Evolutionary conservation across 1,140 invertebrate genomes (phyloP), one percentile per base, ranked within the genome.

Genomic region (Vanessa tameamea): DNA sequence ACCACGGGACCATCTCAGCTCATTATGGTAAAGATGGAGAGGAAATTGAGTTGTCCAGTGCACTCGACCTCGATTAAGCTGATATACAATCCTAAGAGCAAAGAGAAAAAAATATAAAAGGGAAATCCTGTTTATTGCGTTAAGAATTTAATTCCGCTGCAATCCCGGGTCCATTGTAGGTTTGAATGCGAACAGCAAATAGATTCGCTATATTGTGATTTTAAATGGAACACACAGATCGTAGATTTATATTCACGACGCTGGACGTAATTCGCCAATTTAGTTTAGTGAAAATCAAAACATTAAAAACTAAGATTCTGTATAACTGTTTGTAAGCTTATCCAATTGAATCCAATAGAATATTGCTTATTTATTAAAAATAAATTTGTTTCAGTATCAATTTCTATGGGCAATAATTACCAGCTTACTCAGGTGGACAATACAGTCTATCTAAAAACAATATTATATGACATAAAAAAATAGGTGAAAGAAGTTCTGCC

Each of bases 121-220:
- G 31, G 15, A 59, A 69, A 61, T 69, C 67, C 51, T 47, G 57
- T 37, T 12, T 37, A 37, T 74, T 64, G 66, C 47, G 66, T 69
- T 74, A 69, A 74, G 67, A 69, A 74, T 74, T 69, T 74, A 74
- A 69, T 74, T 69, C 51, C 9, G 8, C 57, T 23, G 50, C 59
- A 64, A 69, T 74, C 43, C 59, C 23, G 9, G 43, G 14, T 64
- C 57, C 43, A 53, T 69, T 74, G 72, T 68, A 70, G 47, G 15
- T n/a, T 37, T 47, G 47, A 64, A 70, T 70, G 47, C 20, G 48
- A 48, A 50, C 47, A 20, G 16, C 47, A 55, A 53, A 71, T 71
- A 71, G 69, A 71, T 71, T 64, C 64, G 61, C 48, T 53, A 61
- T 69, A 43, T 47, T 37, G 48, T 53, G 26, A 31, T 53, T 47